These are phyloP conservation scores for Phacellophora camtschatica DNA, from an alignment of 30 jellyfish, hydroid and myxozoan genomes.

Conservation along the genomic window DNA sequence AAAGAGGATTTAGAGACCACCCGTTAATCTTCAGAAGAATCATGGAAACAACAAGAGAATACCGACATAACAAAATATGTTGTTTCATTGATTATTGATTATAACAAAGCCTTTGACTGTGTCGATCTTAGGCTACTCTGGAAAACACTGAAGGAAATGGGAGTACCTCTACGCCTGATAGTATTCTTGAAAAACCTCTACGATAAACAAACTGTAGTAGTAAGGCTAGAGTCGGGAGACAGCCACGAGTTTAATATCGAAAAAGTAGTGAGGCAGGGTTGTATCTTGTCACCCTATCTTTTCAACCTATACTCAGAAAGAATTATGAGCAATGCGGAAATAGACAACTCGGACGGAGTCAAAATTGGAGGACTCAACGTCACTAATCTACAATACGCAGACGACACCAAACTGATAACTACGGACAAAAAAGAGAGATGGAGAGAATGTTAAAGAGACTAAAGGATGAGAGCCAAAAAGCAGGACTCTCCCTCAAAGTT, in stretches of 20 bases:
- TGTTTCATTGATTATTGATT: conserved; percentile 11
- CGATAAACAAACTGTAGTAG: conserved; percentile 30
- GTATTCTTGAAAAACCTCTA: conserved; percentile 10
- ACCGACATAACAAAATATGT: background rate
- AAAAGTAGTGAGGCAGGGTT: conserved; percentile 60
- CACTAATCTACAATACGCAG: no score
- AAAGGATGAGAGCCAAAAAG: conserved; percentile 8
- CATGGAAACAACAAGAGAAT: background rate
- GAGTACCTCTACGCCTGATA: conserved; percentile 33
- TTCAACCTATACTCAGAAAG: conserved; percentile 31
- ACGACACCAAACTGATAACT: no score
- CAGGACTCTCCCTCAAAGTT: conserved; percentile 19
- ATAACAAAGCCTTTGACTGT: conserved; percentile 42
- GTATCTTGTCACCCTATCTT: conserved; percentile 55
- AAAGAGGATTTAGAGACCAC: background rate
- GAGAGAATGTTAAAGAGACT: background rate
- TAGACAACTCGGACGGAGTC: no score
- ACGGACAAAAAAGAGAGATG: no score
- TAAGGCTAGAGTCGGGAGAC: conserved; percentile 26
- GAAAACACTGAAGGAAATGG: conserved; percentile 12
- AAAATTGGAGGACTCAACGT: no score
- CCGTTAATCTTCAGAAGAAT: background rate
- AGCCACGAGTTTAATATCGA: conserved; percentile 29
- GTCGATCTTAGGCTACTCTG: conserved; percentile 11
- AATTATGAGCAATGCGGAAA: background rate